Evolutionary conservation across 2,113 vertebrate genomes (phyloP), one percentile per base, ranked within the genome.

Genomic region (Haliaeetus leucogaster): DNA sequence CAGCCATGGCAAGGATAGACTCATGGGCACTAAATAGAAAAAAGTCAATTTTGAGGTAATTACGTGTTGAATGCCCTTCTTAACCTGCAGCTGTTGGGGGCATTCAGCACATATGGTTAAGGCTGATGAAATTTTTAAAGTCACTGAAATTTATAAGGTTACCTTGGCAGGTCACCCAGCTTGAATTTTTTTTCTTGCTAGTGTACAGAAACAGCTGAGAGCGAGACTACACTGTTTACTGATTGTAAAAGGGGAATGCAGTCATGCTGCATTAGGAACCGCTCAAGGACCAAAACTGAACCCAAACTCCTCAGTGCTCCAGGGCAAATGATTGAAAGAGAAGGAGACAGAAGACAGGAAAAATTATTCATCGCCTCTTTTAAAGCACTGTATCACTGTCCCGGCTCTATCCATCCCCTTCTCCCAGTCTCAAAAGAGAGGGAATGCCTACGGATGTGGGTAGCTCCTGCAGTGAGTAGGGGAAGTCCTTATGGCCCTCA

Each of bases 21-120:
- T 95, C 93, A 83, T 78, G 87, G 87, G 95, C 87, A 96, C 89
- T 93, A 94, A 90, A 94, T 45, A 94, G 89, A 94, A 95, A 85
- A 77, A 95, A 96, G 95, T 81, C 89, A 95, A 89, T 97, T 97
- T 90, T 84, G 94, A 95, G 93, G 93, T 96, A 97, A 97, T 97
- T 97, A 97, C 6, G 4, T 90, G 91, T 87, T 91, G 96, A 97
- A 90, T 93, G 94, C 89, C 95, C 94, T 97, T 94, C 71, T 96
- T 97, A 96, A 96, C 93, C 95, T 30, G 26, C 91, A 97, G 95
- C 89, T 97, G 95, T 95, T 86, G 82, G 84, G 94, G 93, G 77
- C 93, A 95, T 87, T 94, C 91, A 94, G 93, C 84, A 93, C 95
- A 96, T 95, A 95, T 80, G 95, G 94, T 91, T 97, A 95, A 95